Conservation (phyloP, 2,113 vertebrate genomes). For the Octodon degus region DNA sequence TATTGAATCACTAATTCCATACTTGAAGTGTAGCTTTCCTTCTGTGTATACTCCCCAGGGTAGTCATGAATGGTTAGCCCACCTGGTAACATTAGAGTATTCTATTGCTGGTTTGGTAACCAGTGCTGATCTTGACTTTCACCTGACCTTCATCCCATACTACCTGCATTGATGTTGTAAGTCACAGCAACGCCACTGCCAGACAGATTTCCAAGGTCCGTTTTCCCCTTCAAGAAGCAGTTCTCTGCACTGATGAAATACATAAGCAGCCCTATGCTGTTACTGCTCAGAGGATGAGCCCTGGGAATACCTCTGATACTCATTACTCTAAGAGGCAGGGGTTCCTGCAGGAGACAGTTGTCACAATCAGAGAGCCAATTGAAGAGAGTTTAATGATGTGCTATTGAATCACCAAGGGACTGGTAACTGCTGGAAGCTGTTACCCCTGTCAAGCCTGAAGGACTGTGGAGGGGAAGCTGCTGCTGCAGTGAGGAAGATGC, state of each 20-base stretch:
- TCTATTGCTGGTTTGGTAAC: not conserved
- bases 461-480: not conserved
- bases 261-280: not conserved
- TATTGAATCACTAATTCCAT: not conserved
- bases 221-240: not conserved
- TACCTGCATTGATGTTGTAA: not conserved
- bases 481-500: not conserved
- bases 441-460: not conserved
- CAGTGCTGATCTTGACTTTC: not conserved
- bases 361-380: conserved; percentile 14
- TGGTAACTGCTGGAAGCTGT: not conserved
- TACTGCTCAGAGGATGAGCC: not conserved
- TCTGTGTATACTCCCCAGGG: not conserved
- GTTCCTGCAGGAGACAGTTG: conserved; percentile 47
- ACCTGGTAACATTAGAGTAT: no score
- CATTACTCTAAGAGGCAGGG: not conserved
- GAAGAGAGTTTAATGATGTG: conserved; percentile 58
- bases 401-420: not conserved
- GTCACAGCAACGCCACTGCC: not conserved
- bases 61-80: not conserved
- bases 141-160: not conserved
- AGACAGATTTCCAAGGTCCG: not conserved
- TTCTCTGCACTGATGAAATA: not conserved
- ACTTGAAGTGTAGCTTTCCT: not conserved
- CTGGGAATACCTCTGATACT: not conserved